Evolutionary conservation across 37 sponge, comb jelly and placozoan species (phyloP), one percentile per base, ranked within the genome.

Genomic region (Haliclona indistincta): DNA sequence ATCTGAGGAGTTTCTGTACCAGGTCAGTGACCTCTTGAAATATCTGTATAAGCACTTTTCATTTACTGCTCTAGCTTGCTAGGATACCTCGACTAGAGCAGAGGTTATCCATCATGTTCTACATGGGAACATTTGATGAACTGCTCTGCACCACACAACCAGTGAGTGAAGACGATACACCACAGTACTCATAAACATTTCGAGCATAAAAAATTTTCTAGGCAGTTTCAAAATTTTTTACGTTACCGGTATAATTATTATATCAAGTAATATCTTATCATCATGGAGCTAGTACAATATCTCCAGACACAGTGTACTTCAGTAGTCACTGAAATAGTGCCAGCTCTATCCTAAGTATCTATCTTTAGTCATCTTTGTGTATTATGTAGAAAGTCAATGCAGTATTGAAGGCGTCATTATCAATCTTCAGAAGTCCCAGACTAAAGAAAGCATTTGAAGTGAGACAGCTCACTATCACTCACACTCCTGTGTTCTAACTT

Each of bases 71-170:
- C 0, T 43, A 88, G 85, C 49, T 93, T 28, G 74, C 94, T 30
- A 96, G 89, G 61, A 67, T 96, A 54, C 83, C 86, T 6, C 75
- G 96, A 13, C 89, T 92, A 51, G 89, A 89, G 25, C 17, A 67
- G 2, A 62, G 90, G 45, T 78, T 96, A 37, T 65, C 37, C 0
- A 53, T 84, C 44, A 91, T 96, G 93, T 83, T 81, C 13, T 96
- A 80, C 79, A 89, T 92, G 75, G 92, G 96, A 30, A 70, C 81
- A 38, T 96, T 96, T 75, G 96, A 96, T 54, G 93, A 96, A 43
- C 71, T 89, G 67, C 40, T 81, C 30, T 67, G 30, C 28, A 40
- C 62, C 10, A 75, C 86, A 39, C 68, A 76, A 55, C 94, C 94
- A 30, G 94, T 93, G 70, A 73, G 83, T 40, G n/a, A n/a, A n/a